Base-by-base conservation (phyloP, 2,888 invertebrate species). In the Diarsia mendica region DNA sequence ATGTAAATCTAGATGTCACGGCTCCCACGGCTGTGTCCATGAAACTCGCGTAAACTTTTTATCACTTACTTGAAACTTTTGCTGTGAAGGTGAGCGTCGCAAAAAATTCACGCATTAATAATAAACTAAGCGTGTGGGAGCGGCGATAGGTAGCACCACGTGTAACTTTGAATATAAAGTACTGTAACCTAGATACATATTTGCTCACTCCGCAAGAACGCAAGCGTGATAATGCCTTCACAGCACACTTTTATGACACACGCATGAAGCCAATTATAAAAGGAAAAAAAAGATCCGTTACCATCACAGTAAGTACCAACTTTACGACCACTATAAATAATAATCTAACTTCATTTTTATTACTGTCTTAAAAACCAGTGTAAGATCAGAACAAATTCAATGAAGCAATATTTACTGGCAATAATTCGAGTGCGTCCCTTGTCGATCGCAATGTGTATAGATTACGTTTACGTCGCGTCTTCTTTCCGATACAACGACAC, bases 401-500 rank as follows among this genome's bases (percentile, higher is more conserved):
- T 85, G 77, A 86, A 87, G 84, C 85, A 88, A 89, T 88, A 90
- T 91, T 92, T 90, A 91, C 82, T 83, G 83, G 83, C 80, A 81
- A 86, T 89, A 85, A 90, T 91, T 89, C 89, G 89, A 88, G 86
- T 74, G 84, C 80, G 88, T 89, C 89, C 89, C 89, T 73, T 61
- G 87, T 79, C 84, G 89, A 85, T 85, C 84, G 87, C 85, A 88
- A 83, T 84, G 88, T 89, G 85, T 85, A 93, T 90, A 91, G 91
- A 91, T 93, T 91, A 92, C 90, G 89, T 89, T 89, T 90, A 89
- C 88, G 87, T 87, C 89, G 89, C 88, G 85, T 88, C 90, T 91
- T 92, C 89, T 90, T 89, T 88, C 88, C 89, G 88, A 92, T 91
- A 92, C 92, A 92, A 91, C 91, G 90, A 88, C 90, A 90, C 91